Evolutionary conservation across 2,888 invertebrate genomes (phyloP).

Genomic region (Tetanocera ferruginea): DNA sequence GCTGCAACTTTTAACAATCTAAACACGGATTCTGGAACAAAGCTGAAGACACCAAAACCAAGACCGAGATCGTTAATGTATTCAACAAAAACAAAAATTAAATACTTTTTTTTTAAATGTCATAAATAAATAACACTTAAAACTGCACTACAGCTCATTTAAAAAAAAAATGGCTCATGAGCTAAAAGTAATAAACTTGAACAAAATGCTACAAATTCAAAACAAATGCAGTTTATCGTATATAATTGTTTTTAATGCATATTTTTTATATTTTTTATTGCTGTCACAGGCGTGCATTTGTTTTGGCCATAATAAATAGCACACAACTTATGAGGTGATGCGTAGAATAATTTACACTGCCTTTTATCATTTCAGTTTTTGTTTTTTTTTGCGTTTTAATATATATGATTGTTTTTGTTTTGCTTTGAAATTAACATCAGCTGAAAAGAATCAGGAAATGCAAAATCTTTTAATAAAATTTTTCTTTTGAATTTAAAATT

Average conservation of each 20-base stretch:
- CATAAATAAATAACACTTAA: no score
- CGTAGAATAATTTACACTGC: conserved; percentile 9
- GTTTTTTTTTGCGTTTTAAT: neutral
- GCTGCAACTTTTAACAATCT: no score
- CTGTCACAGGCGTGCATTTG: neutral
- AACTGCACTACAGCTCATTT: neutral
- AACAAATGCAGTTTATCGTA: neutral
- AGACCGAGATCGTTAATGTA: no score
- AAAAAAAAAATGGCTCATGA: no score
- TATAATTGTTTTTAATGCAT: neutral
- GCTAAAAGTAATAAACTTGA: neutral
- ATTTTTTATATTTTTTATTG: conserved; percentile 11
- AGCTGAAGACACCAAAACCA: no score
- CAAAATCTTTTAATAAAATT: neutral
- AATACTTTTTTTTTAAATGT: neutral
- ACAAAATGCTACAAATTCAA: neutral
- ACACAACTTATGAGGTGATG: neutral
- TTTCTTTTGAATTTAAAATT: conserved; percentile 5
- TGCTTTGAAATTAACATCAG: neutral
- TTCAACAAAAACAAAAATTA: neutral
- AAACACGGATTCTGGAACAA: no score
- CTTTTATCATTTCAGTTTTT: neutral
- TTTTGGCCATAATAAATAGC: neutral
- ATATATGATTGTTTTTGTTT: neutral
- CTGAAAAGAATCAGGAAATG: neutral